phyloP scores from a whole-genome alignment of 2,888 invertebrate species.

The Rambutsinella grinnellia region DNA sequence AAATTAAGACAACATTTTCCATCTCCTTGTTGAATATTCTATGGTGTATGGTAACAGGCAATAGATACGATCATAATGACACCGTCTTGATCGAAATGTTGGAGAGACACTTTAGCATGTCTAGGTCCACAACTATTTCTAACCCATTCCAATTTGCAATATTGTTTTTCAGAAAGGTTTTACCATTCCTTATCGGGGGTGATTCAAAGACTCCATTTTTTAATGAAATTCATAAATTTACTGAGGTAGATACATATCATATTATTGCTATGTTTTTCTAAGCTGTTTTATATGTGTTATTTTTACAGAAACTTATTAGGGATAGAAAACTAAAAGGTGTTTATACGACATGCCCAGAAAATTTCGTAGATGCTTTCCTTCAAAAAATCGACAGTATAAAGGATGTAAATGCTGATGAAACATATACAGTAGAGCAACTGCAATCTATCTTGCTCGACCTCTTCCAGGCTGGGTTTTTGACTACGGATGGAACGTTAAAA shows the following conservation, averaged over 20 bases:
- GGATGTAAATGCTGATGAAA: not conserved
- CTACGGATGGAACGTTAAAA: slow-evolving; percentile 36
- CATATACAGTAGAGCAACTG: slow-evolving; percentile 41
- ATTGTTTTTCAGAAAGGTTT: no score
- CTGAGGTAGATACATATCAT: no score
- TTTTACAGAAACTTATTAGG: no score
- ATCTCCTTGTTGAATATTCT: slow-evolving; percentile 51
- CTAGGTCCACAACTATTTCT: slow-evolving; percentile 39
- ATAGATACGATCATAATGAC: slow-evolving; percentile 53
- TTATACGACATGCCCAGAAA: slow-evolving; percentile 37
- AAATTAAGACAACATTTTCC: slow-evolving; percentile 47
- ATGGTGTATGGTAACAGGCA: slow-evolving; percentile 59
- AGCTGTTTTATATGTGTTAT: no score
- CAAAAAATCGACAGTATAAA: slow-evolving; percentile 31
- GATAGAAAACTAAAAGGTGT: slow-evolving; percentile 41
- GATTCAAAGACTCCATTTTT: no score
- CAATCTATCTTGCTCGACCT: slow-evolving; percentile 49
- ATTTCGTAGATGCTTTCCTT: slow-evolving; percentile 49
- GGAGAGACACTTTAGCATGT: slow-evolving; percentile 34
- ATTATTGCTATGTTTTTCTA: no score
- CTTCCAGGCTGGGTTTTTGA: slow-evolving; percentile 31
- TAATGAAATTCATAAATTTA: no score
- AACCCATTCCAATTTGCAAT: no score
- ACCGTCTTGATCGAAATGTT: slow-evolving; percentile 37
- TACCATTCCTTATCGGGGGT: no score